Base-by-base conservation (phyloP, 2,888 invertebrate genomes). In the Julus scanicus region DNA sequence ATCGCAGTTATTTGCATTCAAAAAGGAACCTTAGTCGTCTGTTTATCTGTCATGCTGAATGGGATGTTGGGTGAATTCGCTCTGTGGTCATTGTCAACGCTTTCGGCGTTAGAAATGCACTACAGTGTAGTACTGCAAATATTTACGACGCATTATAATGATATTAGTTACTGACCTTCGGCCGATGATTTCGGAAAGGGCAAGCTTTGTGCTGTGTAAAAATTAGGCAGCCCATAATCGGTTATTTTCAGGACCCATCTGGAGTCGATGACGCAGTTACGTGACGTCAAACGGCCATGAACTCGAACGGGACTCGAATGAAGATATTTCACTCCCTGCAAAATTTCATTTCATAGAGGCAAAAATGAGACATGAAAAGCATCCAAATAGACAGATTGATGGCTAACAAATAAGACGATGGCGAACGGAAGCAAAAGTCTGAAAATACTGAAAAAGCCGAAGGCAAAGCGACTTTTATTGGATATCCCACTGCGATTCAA, bases 231-330 rank as follows among this genome's bases (percentile, higher is more conserved):
- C 6, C 97, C 97, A 92, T 97, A 98, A 93, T 98, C 98, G 39
- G 98, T 96, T 90, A 99, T 94, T 93, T 98, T 98, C 89, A 99
- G 94, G 89, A 98, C 97, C 98, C 98, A 99, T 90, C 98, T 95
- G 88, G 97, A 96, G 93, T 99, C 98, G 89, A 99, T 97, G 84
- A 97, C 96, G 93, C 98, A 98, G 93, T 97, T 97, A 89, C 97
- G 94, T 84, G 98, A 98, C 6, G 96, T 95, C 88, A 98, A 94
- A 90, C 95, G 95, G 63, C 98, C 98, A 93, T 98, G 98, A 90
- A 95, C 95, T 90, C 96, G 95, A 90, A 97, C 94, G 20, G 96
- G 94, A 39, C 96, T 95, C 84, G 95, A 94, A 93, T 99, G 98
- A 88, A 99, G 93, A 92, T 97, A 97, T 91, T 96, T 95, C 95